These are phyloP conservation scores for Semotilus atromaculatus DNA, from an alignment of 2,797 vertebrate species.

Conservation along the genomic window DNA sequence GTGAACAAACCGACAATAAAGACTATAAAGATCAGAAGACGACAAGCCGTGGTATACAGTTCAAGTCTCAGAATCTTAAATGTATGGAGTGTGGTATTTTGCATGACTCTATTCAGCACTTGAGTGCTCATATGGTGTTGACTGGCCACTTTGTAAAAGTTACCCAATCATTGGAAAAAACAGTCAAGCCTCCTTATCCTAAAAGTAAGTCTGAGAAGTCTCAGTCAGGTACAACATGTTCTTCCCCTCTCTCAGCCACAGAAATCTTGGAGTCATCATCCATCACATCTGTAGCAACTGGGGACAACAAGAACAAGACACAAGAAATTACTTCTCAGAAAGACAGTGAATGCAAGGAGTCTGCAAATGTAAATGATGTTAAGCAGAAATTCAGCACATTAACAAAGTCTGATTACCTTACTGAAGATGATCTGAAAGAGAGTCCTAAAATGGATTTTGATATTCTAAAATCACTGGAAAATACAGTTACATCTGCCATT, in stretches of 20 bases:
- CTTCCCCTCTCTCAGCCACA: constrained; percentile 88
- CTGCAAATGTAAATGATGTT: constrained; percentile 70
- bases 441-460: constrained; percentile 95
- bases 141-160: constrained; percentile 96
- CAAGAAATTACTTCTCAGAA: constrained; percentile 81
- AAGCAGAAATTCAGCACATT: constrained; percentile 90
- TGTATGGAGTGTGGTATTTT: constrained; percentile 98
- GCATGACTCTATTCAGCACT: constrained; percentile 93
- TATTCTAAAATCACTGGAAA: constrained; percentile 97
- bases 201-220: constrained; percentile 86
- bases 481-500: constrained; percentile 96
- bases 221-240: constrained; percentile 89
- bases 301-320: constrained; percentile 91
- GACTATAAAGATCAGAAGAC: constrained; percentile 89
- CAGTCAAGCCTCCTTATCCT: constrained; percentile 64
- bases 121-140: constrained; percentile 97
- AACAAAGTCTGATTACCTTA: constrained; percentile 93
- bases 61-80: constrained; percentile 94
- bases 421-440: constrained; percentile 95
- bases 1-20: constrained; percentile 85
- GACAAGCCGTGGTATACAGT: constrained; percentile 90
- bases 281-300: constrained; percentile 78
- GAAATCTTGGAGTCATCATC: constrained; percentile 71
- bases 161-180: constrained; percentile 66
- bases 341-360: constrained; percentile 81